phyloP scores from a whole-genome alignment of 2,888 invertebrate genomes.

The Elegia similella region DNA sequence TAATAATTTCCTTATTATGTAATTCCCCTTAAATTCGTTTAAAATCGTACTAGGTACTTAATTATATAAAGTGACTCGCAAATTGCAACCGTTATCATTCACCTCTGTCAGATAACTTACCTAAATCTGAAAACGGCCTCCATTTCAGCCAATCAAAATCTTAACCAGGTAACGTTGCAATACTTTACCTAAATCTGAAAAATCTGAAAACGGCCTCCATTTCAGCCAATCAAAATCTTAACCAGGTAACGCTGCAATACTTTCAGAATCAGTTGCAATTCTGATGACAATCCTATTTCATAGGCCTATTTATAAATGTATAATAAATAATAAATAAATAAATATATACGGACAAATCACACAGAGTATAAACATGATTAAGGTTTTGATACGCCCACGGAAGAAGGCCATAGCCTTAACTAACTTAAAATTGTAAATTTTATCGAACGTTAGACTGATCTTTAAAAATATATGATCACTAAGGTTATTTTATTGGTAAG shows the following conservation, averaged over 20 bases:
- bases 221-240: slow-evolving; percentile 1
- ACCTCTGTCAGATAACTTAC: too few species aligned
- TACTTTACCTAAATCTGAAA: not conserved
- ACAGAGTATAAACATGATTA: not conserved
- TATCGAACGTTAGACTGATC: slow-evolving; percentile 81
- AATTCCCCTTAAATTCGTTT: too few species aligned
- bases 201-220: not conserved
- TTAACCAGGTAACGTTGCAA: not conserved
- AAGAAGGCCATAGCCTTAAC: slow-evolving; percentile 59
- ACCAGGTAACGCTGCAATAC: not conserved
- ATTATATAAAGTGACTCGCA: too few species aligned
- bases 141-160: too few species aligned
- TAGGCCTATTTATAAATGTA: not conserved
- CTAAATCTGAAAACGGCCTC: too few species aligned
- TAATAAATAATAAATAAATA: not conserved
- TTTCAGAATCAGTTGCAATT: not conserved
- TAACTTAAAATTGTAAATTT: slow-evolving; percentile 63
- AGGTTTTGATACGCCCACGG: not conserved
- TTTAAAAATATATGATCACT: slow-evolving; percentile 74
- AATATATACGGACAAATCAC: too few species aligned
- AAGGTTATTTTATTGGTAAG: slow-evolving; percentile 53
- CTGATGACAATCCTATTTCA: not conserved
- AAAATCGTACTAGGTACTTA: too few species aligned
- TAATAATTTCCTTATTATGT: too few species aligned
- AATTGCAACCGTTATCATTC: too few species aligned